Evolutionary conservation across 2,797 vertebrate species (phyloP), one percentile per base, ranked within the genome.

Genomic region (Lagocephalus sceleratus): DNA sequence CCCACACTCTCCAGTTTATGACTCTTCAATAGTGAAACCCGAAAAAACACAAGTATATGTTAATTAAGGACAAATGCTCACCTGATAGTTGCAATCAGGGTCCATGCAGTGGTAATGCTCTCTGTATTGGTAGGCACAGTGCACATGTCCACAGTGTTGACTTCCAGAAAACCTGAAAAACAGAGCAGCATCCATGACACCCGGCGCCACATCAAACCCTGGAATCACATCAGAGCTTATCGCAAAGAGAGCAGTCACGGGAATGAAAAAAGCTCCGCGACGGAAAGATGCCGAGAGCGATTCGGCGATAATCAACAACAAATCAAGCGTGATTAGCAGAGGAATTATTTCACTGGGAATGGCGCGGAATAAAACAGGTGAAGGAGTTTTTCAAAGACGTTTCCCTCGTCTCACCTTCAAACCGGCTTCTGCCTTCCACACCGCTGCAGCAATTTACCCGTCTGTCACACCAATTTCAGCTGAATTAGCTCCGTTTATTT

Each of bases 81-180:
- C 97, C 96, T 99, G 97, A 87, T 98, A 98, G 93, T 98, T 99
- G 89, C 97, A 99, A 88, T 99, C 97, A 0, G 97, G 95, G 87
- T 99, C 97, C 71, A 99, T 94, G 90, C 97, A 99, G 91, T 99
- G 97, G 82, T 99, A 99, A 85, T 99, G 97, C 65, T 99, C 97
- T 38, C 96, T 88, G 82, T 99, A 99, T 87, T 99, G 97, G 91
- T 99, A 99, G 0, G 97, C 97, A 73, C 97, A 99, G 87, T 99
- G 97, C 82, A 98, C 94, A 2, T 99, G 96, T 59, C 97, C 97
- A 58, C 97, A 99, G 88, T 99, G 97, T 82, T 99, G 97, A 75
- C 97, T 99, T 77, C 97, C 97, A 10, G 97, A 99, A 83, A 99
- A 99, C 92, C 97, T 99, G 88, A 55, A 80, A 65, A 75, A 35